These are phyloP conservation scores for Notamacropus eugenii DNA, from an alignment of 2,797 vertebrate species.

Conservation along the genomic window DNA sequence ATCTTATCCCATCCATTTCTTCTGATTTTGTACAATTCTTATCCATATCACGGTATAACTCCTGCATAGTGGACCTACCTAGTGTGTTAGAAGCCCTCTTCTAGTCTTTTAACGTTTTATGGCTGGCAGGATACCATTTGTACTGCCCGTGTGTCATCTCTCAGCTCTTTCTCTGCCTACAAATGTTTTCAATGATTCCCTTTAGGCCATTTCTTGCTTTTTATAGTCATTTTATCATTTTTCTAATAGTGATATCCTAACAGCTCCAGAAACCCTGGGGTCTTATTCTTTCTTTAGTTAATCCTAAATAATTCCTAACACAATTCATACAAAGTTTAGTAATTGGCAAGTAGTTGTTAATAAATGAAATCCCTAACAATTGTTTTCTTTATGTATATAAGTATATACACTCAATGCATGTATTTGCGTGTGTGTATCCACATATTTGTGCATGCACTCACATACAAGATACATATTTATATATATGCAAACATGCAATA, in stretches of 20 bases:
- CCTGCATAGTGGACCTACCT: too few species aligned
- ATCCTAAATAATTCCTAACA: too few species aligned
- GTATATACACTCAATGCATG: background rate
- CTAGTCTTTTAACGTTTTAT: background rate
- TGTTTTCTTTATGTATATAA: background rate
- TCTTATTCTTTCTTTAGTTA: too few species aligned
- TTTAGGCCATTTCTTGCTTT: background rate
- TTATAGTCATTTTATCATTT: background rate
- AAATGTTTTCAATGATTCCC: background rate
- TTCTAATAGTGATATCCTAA: background rate
- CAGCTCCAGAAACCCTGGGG: too few species aligned
- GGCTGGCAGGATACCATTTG: background rate
- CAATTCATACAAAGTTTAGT: background rate
- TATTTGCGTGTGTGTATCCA: background rate
- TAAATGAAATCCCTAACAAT: background rate
- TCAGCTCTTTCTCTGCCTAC: background rate
- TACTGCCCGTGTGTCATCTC: background rate
- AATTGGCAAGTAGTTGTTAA: background rate
- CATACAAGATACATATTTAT: background rate
- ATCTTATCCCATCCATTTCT: too few species aligned
- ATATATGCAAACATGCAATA: background rate
- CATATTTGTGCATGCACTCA: background rate
- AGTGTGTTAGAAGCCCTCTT: too few species aligned
- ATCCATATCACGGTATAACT: too few species aligned
- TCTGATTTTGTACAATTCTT: too few species aligned